Conservation (phyloP, 2,888 invertebrate genomes). For the Agrotis exclamationis region DNA sequence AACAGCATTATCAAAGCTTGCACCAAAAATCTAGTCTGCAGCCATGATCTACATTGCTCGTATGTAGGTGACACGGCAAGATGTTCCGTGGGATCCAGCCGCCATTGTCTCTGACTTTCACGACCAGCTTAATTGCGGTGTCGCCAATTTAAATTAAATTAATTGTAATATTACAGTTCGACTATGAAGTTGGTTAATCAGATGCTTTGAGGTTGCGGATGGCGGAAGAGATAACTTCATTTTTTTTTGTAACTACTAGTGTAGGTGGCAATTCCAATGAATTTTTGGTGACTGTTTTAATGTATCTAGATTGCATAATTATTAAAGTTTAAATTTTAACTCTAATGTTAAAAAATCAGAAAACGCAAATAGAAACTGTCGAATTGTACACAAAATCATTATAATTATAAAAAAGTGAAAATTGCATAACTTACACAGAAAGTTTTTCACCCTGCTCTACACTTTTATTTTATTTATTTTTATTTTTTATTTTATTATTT, state of each 20-base stretch:
- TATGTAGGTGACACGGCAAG: conserved; percentile 83
- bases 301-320: too few relatives aligned
- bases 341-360: too few relatives aligned
- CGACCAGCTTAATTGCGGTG: conserved; percentile 87
- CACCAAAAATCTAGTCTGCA: conserved; percentile 63
- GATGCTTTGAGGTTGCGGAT: conserved; percentile 58
- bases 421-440: too few relatives aligned
- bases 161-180: conserved; percentile 78
- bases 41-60: conserved; percentile 79
- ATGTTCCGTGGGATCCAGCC: conserved; percentile 82
- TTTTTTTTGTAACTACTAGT: not conserved
- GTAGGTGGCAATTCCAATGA: too few relatives aligned
- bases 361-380: too few relatives aligned
- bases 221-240: conserved; percentile 35
- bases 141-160: conserved; percentile 86
- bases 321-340: too few relatives aligned
- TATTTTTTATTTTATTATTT: too few relatives aligned
- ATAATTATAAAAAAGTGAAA: too few relatives aligned
- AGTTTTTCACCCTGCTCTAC: too few relatives aligned
- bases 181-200: conserved; percentile 66
- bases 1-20: conserved; percentile 21
- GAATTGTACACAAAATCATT: too few relatives aligned
- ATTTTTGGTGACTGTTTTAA: too few relatives aligned
- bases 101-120: conserved; percentile 87
- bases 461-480: too few relatives aligned